Evolutionary conservation across 2,888 invertebrate genomes (phyloP).

Genomic region (Auanema freiburgensis): DNA sequence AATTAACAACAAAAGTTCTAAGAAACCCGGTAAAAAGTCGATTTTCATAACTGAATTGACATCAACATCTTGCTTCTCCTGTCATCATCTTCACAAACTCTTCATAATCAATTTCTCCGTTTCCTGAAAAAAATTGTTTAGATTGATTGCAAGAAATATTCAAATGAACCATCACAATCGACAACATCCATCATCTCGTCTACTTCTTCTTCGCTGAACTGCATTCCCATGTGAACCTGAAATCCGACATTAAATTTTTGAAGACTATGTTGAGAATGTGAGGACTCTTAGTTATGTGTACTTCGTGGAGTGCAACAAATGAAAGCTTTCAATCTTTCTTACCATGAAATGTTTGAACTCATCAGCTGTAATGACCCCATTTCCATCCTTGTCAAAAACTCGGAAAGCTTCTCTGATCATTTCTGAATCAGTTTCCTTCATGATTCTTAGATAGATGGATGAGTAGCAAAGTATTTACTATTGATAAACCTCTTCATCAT

Average conservation of each 20-base stretch:
- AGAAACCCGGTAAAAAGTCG: not conserved
- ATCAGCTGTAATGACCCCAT: slow-evolving; percentile 55
- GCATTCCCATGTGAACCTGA: slow-evolving; percentile 61
- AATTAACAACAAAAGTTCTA: not conserved
- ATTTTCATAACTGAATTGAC: too few species aligned
- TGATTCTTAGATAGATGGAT: slow-evolving; percentile 43
- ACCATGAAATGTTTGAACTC: slow-evolving; percentile 59
- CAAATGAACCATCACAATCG: slow-evolving; percentile 45
- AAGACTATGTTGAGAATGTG: not conserved
- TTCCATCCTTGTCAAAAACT: slow-evolving; percentile 47
- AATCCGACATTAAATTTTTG: slow-evolving; percentile 4
- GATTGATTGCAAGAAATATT: not conserved
- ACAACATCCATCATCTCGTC: slow-evolving; percentile 58
- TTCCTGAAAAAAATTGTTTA: slow-evolving; percentile 19
- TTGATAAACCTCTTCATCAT: slow-evolving; percentile 47
- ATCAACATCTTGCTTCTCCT: not conserved
- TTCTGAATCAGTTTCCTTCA: slow-evolving; percentile 58
- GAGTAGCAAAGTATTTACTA: not conserved
- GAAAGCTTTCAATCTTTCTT: not conserved
- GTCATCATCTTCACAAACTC: slow-evolving; percentile 51
- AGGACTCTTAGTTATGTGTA: too few species aligned
- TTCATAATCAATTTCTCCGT: slow-evolving; percentile 62
- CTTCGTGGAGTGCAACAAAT: not conserved
- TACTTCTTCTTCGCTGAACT: slow-evolving; percentile 61
- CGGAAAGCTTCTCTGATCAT: slow-evolving; percentile 64